Conservation (phyloP, 1,140 invertebrate species). For the Zaprionus davidi region DNA sequence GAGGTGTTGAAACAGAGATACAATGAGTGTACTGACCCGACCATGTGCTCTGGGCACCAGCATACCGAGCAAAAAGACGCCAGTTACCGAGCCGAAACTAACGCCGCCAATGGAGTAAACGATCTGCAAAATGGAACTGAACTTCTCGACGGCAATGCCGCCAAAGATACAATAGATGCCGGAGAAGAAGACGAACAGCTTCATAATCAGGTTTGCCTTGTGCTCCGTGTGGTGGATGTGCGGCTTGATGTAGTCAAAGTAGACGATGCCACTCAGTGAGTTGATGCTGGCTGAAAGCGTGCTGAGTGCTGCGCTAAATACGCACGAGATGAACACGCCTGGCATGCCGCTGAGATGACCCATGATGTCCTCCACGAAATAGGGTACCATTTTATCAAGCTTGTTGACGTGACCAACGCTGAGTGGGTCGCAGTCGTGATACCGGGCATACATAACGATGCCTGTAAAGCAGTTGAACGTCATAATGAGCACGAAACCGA, state of each 20-base stretch:
- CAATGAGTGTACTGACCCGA: slow-evolving; percentile 83
- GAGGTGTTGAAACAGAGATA: neutral
- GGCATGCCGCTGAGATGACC: slow-evolving; percentile 86
- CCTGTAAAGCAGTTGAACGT: slow-evolving; percentile 88
- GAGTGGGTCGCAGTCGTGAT: slow-evolving; percentile 90
- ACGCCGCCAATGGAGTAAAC: slow-evolving; percentile 86
- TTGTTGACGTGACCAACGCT: slow-evolving; percentile 68
- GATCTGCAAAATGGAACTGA: slow-evolving; percentile 87
- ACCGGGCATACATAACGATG: slow-evolving; percentile 90
- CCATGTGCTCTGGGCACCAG: slow-evolving; percentile 89
- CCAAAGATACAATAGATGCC: slow-evolving; percentile 86
- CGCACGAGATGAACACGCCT: slow-evolving; percentile 88
- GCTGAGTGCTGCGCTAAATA: slow-evolving; percentile 90
- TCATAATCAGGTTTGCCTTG: slow-evolving; percentile 88
- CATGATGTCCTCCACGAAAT: slow-evolving; percentile 88
- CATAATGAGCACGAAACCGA: slow-evolving; percentile 85
- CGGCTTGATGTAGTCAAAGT: slow-evolving; percentile 88
- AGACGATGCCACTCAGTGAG: slow-evolving; percentile 90
- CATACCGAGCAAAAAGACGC: slow-evolving; percentile 90
- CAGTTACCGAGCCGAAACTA: slow-evolving; percentile 88
- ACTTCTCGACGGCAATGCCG: slow-evolving; percentile 87
- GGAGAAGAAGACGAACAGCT: slow-evolving; percentile 86
- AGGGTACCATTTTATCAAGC: slow-evolving; percentile 86
- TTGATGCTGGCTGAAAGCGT: slow-evolving; percentile 90
- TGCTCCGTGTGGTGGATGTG: slow-evolving; percentile 84